A percentile compares a stretch with the other conserved stretches of the same genome.
Conservation (phyloP, 1,140 invertebrate species). For the Scaptomyza hsui region DNA sequence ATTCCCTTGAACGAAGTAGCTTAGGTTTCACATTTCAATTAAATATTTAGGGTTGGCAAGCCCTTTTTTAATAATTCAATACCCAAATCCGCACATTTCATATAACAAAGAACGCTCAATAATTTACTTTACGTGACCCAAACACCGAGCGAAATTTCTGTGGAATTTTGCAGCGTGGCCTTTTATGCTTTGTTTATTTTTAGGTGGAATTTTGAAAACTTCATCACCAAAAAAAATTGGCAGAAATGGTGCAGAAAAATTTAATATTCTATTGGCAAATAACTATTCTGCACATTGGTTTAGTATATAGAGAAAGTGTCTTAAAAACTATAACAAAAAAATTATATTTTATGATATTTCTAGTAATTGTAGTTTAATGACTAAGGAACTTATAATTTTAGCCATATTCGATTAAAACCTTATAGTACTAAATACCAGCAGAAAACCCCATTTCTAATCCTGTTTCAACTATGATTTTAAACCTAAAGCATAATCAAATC, state of each 20-base stretch:
- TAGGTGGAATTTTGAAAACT: conserved; percentile 38
- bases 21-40: conserved; percentile 47
- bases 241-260: conserved; percentile 44
- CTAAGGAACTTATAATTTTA: too few species aligned
- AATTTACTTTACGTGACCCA: conserved; percentile 59
- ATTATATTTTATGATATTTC: too few species aligned
- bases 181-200: conserved; percentile 6
- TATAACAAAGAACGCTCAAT: conserved; percentile 59
- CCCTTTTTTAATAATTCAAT: conserved; percentile 68
- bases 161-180: conserved; percentile 4
- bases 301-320: background rate
- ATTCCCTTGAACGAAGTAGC: background rate
- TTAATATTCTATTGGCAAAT: conserved; percentile 24
- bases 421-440: too few species aligned
- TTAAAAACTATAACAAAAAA: background rate
- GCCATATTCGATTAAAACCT: too few species aligned
- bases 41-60: conserved; percentile 61
- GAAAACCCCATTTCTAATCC: too few species aligned
- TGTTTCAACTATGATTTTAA: too few species aligned
- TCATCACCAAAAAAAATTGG: conserved; percentile 46
- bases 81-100: conserved; percentile 53
- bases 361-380: too few species aligned
- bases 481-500: conserved; percentile 8
- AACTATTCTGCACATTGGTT: background rate
- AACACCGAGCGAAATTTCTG: conserved; percentile 37